Evolutionary conservation across 2,797 vertebrate species (phyloP), one percentile per base, ranked within the genome.

Genomic region (Eospalax fontanierii): DNA sequence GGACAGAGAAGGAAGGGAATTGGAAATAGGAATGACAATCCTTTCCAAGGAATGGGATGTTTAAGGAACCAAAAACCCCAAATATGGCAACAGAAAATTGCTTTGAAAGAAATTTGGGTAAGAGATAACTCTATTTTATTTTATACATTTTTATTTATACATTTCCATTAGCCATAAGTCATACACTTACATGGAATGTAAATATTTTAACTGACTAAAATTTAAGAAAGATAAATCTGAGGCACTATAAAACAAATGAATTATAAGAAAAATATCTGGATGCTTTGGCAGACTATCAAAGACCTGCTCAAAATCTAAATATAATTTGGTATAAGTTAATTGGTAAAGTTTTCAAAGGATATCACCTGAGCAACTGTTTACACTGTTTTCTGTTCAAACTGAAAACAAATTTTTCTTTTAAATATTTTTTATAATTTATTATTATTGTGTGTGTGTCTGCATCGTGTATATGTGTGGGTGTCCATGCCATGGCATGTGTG

Each of bases 341-440:
- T 35, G 50, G 43, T 35, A 75, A 83, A 71, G 50, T 54, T 38
- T 90, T 94, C 87, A 88, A 90, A 89, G 63, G 26, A 63, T 24
- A n/a, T 4, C 19, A 30, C 63, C 87, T 61, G 54, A 83, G 28
- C 50, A 54, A 61, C 73, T 92, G 7, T 28, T 91, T 83, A 82
- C 50, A 21, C 38, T n/a, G 14, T 54, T 54, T 54, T 54, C 50
- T 14, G 50, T 54, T 54, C 50, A 54, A 54, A 54, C 50, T 54
- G 50, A 54, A 81, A 40, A 40, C 79, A 26, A 81, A 38, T 24
- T 26, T 12, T 4, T 15, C 9, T 16, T 38, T 59, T 4, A 21
- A 80, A 30, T 89, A n/a, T 87, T 73, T 87, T 81, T 66, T 92
- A 76, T 89, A 93, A 95, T 0, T 83, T 66, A 79, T 84, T 16